These are phyloP conservation scores for Pluvianellus socialis DNA, from an alignment of 2,113 vertebrate species.

Conservation along the genomic window DNA sequence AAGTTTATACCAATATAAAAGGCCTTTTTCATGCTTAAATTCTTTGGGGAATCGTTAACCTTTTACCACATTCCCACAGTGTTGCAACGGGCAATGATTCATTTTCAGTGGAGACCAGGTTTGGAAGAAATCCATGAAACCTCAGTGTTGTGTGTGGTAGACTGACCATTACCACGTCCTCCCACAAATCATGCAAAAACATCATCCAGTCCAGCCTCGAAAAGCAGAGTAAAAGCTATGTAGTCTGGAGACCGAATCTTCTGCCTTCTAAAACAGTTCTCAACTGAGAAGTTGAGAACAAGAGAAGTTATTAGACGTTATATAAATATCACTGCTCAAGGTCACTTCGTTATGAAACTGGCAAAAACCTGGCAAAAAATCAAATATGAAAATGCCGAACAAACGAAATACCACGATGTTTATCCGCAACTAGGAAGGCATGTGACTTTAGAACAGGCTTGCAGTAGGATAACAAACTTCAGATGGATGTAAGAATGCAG, in stretches of 20 bases:
- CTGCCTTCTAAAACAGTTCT: neutral
- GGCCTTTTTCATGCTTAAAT: neutral
- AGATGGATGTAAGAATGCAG: neutral
- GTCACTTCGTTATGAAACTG: neutral
- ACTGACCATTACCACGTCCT: neutral
- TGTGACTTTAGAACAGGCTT: neutral
- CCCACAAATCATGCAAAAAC: neutral
- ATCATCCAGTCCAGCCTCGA: rapidly evolving
- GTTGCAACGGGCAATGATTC: neutral
- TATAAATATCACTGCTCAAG: neutral
- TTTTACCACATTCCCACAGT: neutral
- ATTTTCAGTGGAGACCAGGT: neutral
- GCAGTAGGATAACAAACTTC: neutral
- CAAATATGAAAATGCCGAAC: neutral
- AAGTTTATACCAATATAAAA: neutral
- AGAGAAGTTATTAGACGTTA: neutral
- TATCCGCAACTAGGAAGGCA: neutral
- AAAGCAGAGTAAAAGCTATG: neutral
- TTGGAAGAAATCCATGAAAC: neutral
- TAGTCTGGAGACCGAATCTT: rapidly evolving
- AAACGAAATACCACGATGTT: neutral
- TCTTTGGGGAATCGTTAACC: neutral
- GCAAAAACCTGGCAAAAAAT: neutral
- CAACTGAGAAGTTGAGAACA: neutral
- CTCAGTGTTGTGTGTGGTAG: neutral